Base-by-base conservation (phyloP, 2,797 vertebrate species). In the Sebastes flavidus region DNA sequence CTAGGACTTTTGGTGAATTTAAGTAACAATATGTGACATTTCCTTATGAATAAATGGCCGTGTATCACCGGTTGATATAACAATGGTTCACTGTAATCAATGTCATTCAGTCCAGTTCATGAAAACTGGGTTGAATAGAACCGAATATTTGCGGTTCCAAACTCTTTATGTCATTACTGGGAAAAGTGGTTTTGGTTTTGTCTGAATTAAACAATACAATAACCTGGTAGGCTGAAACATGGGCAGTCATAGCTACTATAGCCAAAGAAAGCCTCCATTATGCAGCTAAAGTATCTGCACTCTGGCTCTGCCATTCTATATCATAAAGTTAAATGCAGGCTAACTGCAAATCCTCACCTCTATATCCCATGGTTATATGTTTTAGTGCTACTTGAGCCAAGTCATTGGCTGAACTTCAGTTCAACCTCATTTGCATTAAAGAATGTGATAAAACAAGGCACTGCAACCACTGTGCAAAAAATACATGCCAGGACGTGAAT, bases 1-100 rank as follows among this genome's bases (percentile, higher is more conserved):
- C 76, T 14, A 6, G 36, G 74, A 85, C 32, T 76, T 87, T 83
- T 79, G 63, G 66, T 85, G 72, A 84, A 83, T 88, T 79, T 71
- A 78, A 82, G 67, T 87, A 88, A 89, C 88, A 88, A 83, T 81
- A 69, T 88, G 77, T 90, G 90, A 89, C 92, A 87, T 85, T 84
- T 87, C 81, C 61, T 62, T 80, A 32, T 76, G 77, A 90, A 88
- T 88, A 88, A 89, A 90, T 91, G 83, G 22, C 83, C 76, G 22
- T 56, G 55, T 54, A 78, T 72, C 34, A 69, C 55, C 14, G 65
- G 74, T 59, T 87, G 30, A 86, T 83, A 58, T 73, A 62, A 77
- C 52, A 58, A 32, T 12, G 30, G 63, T 72, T 81, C 54, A 20
- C 60, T 83, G 18, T 80, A 81, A 87, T 82, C 80, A 80, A 13